Conservation (phyloP, 1,140 invertebrate species). For the Brachionus asplanchnoidis region DNA sequence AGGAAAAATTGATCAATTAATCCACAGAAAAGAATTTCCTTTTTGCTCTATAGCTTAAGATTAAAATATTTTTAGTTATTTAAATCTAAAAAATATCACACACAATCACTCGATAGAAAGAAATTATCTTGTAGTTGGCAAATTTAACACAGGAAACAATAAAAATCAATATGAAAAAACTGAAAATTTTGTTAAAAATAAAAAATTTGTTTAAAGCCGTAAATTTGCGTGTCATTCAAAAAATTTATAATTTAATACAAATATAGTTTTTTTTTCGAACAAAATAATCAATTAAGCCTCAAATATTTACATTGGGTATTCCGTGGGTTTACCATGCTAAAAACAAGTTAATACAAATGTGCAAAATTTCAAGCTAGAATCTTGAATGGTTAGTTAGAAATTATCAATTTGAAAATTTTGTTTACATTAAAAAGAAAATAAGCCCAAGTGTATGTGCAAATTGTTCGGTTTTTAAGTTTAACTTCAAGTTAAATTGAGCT, state of each 20-base stretch:
- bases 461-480: conserved; percentile 27
- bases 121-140: conserved; percentile 5
- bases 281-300: neutral
- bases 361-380: conserved; percentile 9
- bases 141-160: conserved; percentile 34
- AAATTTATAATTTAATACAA: conserved; percentile 33
- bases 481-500: neutral
- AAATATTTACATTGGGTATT: conserved; percentile 19
- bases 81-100: conserved; percentile 8
- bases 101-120: neutral
- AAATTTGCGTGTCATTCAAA: conserved; percentile 29
- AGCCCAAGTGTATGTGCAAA: conserved; percentile 7
- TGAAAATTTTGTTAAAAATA: neutral
- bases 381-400: neutral
- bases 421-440: conserved; percentile 20
- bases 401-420: conserved; percentile 11
- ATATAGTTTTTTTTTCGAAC: neutral
- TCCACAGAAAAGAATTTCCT: neutral
- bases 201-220: neutral
- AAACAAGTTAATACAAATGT: conserved; percentile 25
- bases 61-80: conserved; percentile 29
- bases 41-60: neutral
- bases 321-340: neutral
- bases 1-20: conserved; percentile 5
- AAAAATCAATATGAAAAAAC: conserved; percentile 10